Evolutionary conservation across 2,888 invertebrate genomes (phyloP), one percentile per base, ranked within the genome.

Genomic region (Calameuta filiformis): DNA sequence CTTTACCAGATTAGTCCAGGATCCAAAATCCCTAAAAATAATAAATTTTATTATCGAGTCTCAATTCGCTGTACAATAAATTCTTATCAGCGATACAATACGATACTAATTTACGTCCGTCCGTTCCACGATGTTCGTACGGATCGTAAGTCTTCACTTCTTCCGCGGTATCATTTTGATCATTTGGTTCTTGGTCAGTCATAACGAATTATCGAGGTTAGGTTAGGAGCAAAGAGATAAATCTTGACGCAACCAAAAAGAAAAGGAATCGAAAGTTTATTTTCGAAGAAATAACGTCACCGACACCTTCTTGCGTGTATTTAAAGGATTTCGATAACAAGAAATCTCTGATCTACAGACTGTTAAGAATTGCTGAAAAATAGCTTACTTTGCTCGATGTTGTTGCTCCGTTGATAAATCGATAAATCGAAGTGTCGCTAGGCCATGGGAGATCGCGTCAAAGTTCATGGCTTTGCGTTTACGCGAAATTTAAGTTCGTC

Each of bases 1-100:
- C 76, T 88, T 88, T 1, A 87, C 79, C 35, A 88, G 73, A 75
- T 85, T 87, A 1, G 84, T 82, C 40, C 85, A 76, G 2, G 86
- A 80, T 1, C 82, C 83, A 30, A 85, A 80, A 77, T 87, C 82
- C 15, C 88, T 88, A 76, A 11, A 80, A 40, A 56, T 73, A 4
- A 30, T 71, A 12, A 31, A 30, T 15, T 11, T 71, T 30, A 11
- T 33, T 11, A 71, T 30, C 33, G 12, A 0, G 6, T 33, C 71
- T 33, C 9, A 11, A 30, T 71, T 71, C 12, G 30, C 11, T 0
- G 6, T 31, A 4, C 31, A 31, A 31, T 31, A 1, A 30, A 34
- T 71, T 71, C 31, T 56, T 56, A 56, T 56, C 40, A 9, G 15
- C 15, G 40, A 56, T 56, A 71, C 33, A 71, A 34, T 80, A 87